Conservation (phyloP, 2,797 vertebrate genomes). For the Oceanodroma leucorhoa region DNA sequence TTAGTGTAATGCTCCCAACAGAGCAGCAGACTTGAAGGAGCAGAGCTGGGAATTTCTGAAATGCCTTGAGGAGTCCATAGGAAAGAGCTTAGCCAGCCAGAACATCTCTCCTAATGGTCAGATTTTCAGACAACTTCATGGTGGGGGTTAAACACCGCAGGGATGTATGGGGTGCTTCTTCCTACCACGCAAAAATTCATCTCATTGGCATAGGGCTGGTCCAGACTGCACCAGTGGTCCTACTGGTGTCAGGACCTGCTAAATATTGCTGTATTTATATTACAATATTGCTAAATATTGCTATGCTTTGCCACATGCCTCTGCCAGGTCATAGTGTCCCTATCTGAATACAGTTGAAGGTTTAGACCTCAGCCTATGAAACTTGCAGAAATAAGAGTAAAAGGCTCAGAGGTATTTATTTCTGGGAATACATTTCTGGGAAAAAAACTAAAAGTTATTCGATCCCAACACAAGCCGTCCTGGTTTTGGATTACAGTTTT, state of each 20-base stretch:
- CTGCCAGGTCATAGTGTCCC: not conserved
- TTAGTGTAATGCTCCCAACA: fast-evolving
- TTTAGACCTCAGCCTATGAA: not conserved
- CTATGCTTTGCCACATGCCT: not conserved
- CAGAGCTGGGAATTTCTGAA: not conserved
- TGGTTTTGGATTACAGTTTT: not conserved
- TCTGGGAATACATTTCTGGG: not conserved
- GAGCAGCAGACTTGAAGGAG: not conserved
- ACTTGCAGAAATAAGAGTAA: not conserved
- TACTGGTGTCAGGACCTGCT: not conserved
- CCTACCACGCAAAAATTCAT: not conserved
- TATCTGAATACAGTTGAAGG: not conserved
- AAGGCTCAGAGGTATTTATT: not conserved
- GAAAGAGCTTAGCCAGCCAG: not conserved
- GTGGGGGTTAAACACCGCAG: not conserved
- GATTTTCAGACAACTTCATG: not conserved
- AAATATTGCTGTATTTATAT: not conserved
- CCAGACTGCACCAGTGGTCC: not conserved
- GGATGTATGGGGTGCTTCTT: not conserved
- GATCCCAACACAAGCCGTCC: not conserved
- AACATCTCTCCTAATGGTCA: not conserved
- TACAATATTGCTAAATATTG: no score
- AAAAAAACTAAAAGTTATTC: not conserved
- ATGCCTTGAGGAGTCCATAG: not conserved
- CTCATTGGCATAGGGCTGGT: not conserved